Evolutionary conservation across 2,888 invertebrate genomes (phyloP).

Genomic region (Listrodromus nycthemerus): DNA sequence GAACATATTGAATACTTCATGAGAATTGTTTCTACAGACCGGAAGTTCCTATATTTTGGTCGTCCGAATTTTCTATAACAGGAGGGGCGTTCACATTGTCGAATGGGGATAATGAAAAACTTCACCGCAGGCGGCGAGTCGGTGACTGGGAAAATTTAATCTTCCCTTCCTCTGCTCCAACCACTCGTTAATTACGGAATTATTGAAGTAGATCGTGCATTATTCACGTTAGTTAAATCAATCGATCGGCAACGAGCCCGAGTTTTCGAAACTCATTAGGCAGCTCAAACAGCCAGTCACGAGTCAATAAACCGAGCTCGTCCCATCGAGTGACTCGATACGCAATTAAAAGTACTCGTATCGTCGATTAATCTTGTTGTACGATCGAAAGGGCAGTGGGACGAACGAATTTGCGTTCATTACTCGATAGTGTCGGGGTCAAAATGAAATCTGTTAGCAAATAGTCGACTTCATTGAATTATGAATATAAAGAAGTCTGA

Average conservation of each 20-base stretch:
- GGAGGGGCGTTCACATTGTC: slow-evolving; percentile 11
- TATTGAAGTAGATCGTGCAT: slow-evolving; percentile 54
- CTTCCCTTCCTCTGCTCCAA: background rate
- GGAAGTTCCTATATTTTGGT: slow-evolving; percentile 9
- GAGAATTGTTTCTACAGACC: slow-evolving; percentile 2
- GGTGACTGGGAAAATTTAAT: slow-evolving; percentile 3
- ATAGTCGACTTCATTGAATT: background rate
- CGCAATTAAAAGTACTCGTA: slow-evolving; percentile 39
- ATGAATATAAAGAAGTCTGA: slow-evolving; percentile 7
- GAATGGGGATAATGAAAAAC: slow-evolving; percentile 28
- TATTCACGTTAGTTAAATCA: slow-evolving; percentile 15
- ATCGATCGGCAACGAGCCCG: slow-evolving; percentile 48
- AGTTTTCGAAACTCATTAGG: slow-evolving; percentile 43
- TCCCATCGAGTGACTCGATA: slow-evolving; percentile 13
- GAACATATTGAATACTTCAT: background rate
- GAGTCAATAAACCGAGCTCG: slow-evolving; percentile 31
- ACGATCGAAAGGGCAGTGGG: slow-evolving; percentile 30
- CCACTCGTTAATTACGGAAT: slow-evolving; percentile 12
- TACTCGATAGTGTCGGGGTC: slow-evolving; percentile 35
- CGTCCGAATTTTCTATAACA: background rate
- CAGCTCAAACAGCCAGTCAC: slow-evolving; percentile 13
- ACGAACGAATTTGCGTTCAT: slow-evolving; percentile 50
- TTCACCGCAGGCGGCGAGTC: slow-evolving; percentile 3
- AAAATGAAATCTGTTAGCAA: slow-evolving; percentile 2
- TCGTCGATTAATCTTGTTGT: slow-evolving; percentile 36